Evolutionary conservation across 2,797 vertebrate genomes (phyloP).

Genomic region (Thalassophryne amazonica): DNA sequence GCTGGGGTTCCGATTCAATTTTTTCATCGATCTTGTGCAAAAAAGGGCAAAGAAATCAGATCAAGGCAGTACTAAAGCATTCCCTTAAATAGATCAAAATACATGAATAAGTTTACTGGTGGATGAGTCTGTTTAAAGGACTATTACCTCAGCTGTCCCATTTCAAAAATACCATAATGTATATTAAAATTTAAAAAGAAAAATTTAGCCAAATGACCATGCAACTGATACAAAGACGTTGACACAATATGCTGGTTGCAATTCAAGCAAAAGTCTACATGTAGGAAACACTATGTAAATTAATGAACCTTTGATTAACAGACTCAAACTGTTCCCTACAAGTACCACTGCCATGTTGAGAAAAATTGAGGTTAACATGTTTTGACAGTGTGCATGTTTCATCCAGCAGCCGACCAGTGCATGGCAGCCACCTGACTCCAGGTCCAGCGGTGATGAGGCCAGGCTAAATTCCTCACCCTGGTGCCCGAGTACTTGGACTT

Average conservation of each 20-base stretch:
- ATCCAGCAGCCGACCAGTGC: slow-evolving; percentile 35
- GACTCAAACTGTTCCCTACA: slow-evolving; percentile 8
- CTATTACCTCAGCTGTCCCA: slow-evolving; percentile 60
- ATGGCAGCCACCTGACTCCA: slow-evolving; percentile 75
- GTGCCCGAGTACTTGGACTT: slow-evolving; percentile 72
- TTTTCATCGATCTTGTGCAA: slow-evolving; percentile 74
- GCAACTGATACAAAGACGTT: slow-evolving; percentile 28
- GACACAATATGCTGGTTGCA: slow-evolving; percentile 39
- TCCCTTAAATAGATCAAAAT: slow-evolving; percentile 74
- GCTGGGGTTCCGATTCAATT: slow-evolving; percentile 66
- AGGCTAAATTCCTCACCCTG: slow-evolving; percentile 82
- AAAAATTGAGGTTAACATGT: slow-evolving; percentile 8
- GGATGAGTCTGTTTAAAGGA: slow-evolving; percentile 59
- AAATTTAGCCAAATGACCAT: slow-evolving; percentile 36
- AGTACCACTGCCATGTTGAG: not conserved
- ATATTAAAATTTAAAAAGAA: slow-evolving; percentile 48
- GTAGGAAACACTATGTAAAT: slow-evolving; percentile 29
- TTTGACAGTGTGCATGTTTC: slow-evolving; percentile 9
- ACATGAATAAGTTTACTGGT: slow-evolving; percentile 66
- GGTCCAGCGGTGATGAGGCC: slow-evolving; percentile 70
- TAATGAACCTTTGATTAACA: slow-evolving; percentile 36
- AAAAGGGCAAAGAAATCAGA: slow-evolving; percentile 70
- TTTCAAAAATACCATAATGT: slow-evolving; percentile 51
- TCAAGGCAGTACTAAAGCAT: slow-evolving; percentile 76
- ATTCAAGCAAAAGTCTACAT: slow-evolving; percentile 23